Evolutionary conservation across 2,888 invertebrate genomes (phyloP), one percentile per base, ranked within the genome.

Genomic region (Linnaemya vulpina): DNA sequence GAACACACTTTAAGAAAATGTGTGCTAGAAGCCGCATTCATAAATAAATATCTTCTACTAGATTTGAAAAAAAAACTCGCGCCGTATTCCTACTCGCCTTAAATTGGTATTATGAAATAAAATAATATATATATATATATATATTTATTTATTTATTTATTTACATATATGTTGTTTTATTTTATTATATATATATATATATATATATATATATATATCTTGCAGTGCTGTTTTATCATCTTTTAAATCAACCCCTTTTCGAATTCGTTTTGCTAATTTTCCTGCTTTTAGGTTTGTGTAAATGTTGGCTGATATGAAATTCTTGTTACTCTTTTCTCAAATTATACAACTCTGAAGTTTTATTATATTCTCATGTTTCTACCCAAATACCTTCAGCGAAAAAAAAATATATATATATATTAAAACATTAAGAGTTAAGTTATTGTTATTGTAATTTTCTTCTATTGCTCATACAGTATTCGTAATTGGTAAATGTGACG

Each of bases 381-480:
- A 15, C 40, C 17, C 13, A 70, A 60, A 79, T 60, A 79, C 75
- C 40, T 62, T 53, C 1, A 53, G 25, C 17, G n/a, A 63, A 35
- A 30, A 65, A 65, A 30, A 30, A 30, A 5, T 30, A 30, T 30
- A 5, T 30, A 3, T 5, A 5, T 38, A 55, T 67, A 55, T 60
- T 65, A 2, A 79, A 79, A 79, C 71, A 76, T 76, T 84, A 80
- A 84, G 80, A 84, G 79, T 84, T 75, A 84, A 76, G 67, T 80
- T 84, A 67, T 75, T 71, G 79, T 71, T 80, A 76, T 76, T 68
- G 38, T 20, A 58, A 68, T 63, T 63, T 38, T 63, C 62, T 30
- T 67, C 22, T 40, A 62, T 53, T 53, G 7, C 46, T 55, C 35
- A 62, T 55, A 13, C n/a, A 43, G 10, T n/a, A 40, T 49, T 20